Conservation (phyloP, 2,113 vertebrate genomes). For the Xenus cinereus region DNA sequence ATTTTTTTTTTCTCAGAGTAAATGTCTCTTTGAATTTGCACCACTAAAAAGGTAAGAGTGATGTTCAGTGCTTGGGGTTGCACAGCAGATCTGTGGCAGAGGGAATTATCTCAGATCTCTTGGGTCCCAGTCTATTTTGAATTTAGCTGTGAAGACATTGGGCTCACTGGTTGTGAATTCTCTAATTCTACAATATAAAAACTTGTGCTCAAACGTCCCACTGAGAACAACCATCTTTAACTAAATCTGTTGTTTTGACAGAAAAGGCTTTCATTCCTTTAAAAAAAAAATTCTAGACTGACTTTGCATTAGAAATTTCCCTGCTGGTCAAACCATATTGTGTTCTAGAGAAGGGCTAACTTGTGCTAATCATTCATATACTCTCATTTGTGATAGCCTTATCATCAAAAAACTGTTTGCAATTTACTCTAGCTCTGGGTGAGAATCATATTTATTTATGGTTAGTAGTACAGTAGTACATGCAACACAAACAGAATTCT, state of each 20-base stretch:
- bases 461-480: neutral
- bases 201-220: neutral
- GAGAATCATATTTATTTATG: neutral
- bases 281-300: neutral
- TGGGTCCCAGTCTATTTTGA: neutral
- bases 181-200: neutral
- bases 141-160: neutral
- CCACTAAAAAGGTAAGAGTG: neutral
- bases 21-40: neutral
- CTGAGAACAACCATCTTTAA: neutral
- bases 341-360: neutral
- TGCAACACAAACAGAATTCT: neutral
- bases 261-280: neutral
- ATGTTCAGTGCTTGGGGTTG: neutral
- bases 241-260: neutral
- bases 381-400: neutral
- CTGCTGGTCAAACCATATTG: neutral
- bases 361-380: neutral
- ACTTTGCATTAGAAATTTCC: neutral
- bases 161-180: neutral
- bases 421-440: neutral
- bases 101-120: neutral
- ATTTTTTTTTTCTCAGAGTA: neutral
- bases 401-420: neutral
- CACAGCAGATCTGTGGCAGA: neutral